Base-by-base conservation (phyloP, 2,797 vertebrate genomes). In the Gallinago solitaria region DNA sequence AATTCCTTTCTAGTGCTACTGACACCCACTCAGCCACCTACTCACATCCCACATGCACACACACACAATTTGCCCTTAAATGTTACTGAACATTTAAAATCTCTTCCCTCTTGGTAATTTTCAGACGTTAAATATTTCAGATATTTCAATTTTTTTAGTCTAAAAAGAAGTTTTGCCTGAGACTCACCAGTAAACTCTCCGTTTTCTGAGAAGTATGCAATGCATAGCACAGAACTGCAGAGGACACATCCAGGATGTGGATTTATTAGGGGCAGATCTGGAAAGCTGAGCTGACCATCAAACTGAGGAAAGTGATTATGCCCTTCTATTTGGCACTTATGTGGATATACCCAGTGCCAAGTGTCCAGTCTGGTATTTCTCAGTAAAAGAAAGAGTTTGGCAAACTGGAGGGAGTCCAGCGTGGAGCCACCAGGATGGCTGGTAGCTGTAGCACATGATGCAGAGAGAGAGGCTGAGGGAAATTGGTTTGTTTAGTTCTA, bases 1-100 rank as follows among this genome's bases (percentile, higher is more conserved):
- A 27, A 77, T 81, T 86, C 61, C 64, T 95, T 94, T 95, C 86
- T 87, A 78, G 57, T 87, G 84, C 68, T 75, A 95, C 91, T 94
- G 90, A 89, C 83, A 85, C 60, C 71, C 71, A 80, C 70, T 96
- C 83, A 92, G 51, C 74, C 63, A 93, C 70, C 74, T 79, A 75
- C 78, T 87, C 23, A 73, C 25, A 79, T 73, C 70, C 59, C n/a
- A 43, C 43, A 43, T 60, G 43, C 47, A 47, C 32, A 39, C 78
- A 79, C 78, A 90, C 28, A 78, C 18, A 74, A 80, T 65, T 89
- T 93, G 48, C 71, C 41, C 64, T 93, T 74, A 89, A 86, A 75
- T 90, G 69, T 95, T 93, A 92, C 69, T 80, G 89, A 95, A 77
- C 79, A 84, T 89, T 89, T 74, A 53, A 91, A 93, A 93, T 53